A percentile compares a stretch with the other conserved stretches of the same genome.
phyloP scores from a whole-genome alignment of 2,888 invertebrate genomes.

The Dioctria linearis region DNA sequence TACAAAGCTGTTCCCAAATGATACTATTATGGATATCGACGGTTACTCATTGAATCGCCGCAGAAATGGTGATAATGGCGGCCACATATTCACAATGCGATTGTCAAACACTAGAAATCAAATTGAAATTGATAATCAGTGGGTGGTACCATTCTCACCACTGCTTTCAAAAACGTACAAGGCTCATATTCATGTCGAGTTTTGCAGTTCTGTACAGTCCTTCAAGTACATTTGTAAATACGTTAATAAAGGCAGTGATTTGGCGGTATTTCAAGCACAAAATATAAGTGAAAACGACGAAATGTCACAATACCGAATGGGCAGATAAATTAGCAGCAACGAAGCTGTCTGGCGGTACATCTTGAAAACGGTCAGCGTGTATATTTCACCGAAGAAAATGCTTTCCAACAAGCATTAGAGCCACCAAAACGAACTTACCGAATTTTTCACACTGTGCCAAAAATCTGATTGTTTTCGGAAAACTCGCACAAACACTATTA shows the following conservation, averaged over 20 bases:
- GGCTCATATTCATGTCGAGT: constrained; percentile 24
- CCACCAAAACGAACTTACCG: constrained; percentile 10
- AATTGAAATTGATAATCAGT: constrained; percentile 60
- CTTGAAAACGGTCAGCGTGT: background rate
- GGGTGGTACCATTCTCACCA: constrained; percentile 65
- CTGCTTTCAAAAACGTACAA: constrained; percentile 53
- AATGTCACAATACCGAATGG: constrained; percentile 16
- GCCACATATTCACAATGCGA: background rate
- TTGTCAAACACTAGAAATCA: constrained; percentile 54
- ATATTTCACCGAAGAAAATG: background rate
- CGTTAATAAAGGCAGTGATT: constrained; percentile 65
- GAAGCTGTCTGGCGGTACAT: constrained; percentile 55
- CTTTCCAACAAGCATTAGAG: background rate
- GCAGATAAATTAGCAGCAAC: constrained; percentile 31
- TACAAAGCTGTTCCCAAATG: constrained; percentile 64
- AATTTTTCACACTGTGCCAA: constrained; percentile 28
- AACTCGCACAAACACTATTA: constrained; percentile 28
- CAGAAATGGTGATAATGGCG: constrained; percentile 28
- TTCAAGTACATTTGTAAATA: constrained; percentile 54
- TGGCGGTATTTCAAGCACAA: constrained; percentile 61
- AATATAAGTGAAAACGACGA: background rate
- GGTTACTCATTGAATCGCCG: constrained; percentile 61
- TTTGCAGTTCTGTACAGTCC: constrained; percentile 61
- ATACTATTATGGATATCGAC: background rate
- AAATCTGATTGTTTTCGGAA: background rate